Conservation (phyloP, 2,797 vertebrate genomes). For the Nannoperca obscura region DNA sequence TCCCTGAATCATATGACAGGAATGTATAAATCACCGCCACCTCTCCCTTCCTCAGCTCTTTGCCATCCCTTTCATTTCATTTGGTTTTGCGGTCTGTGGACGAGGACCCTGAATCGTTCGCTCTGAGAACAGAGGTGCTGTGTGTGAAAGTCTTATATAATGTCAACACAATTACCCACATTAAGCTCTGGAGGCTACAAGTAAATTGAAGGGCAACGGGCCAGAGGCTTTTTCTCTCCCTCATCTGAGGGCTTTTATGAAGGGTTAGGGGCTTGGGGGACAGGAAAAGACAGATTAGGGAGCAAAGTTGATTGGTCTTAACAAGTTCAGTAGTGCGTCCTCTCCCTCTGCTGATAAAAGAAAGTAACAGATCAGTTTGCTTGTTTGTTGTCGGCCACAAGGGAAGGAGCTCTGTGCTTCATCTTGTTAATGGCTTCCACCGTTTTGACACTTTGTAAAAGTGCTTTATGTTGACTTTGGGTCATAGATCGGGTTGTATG, state of each 20-base stretch:
- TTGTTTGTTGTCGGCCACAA: constrained; percentile 30
- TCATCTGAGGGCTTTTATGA: constrained; percentile 54
- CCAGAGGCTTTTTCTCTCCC: constrained; percentile 49
- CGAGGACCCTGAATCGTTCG: constrained; percentile 42
- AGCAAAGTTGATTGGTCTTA: constrained; percentile 55
- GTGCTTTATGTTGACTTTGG: constrained; percentile 11
- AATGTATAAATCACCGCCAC: constrained; percentile 50
- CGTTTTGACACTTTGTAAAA: constrained; percentile 29
- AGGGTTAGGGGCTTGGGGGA: constrained; percentile 10
- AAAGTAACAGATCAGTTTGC: constrained; percentile 53
- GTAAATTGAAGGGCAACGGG: constrained; percentile 65
- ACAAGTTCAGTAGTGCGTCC: constrained; percentile 44
- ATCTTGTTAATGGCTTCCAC: constrained; percentile 29
- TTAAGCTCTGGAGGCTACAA: constrained; percentile 69
- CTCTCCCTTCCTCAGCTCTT: constrained; percentile 44
- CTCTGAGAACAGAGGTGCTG: constrained; percentile 70
- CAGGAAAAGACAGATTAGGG: constrained; percentile 69
- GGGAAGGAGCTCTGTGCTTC: constrained; percentile 18
- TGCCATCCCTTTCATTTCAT: constrained; percentile 65
- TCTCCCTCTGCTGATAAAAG: constrained; percentile 50
- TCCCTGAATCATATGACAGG: constrained; percentile 49
- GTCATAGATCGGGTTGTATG: constrained; percentile 6
- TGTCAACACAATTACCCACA: constrained; percentile 76
- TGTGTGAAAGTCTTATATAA: constrained; percentile 74
- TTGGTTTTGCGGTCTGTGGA: constrained; percentile 60